A percentile compares a stretch with the other conserved stretches of the same genome.
These are phyloP conservation scores for Molanna angustata DNA, from an alignment of 2,888 invertebrate genomes.

Conservation along the genomic window DNA sequence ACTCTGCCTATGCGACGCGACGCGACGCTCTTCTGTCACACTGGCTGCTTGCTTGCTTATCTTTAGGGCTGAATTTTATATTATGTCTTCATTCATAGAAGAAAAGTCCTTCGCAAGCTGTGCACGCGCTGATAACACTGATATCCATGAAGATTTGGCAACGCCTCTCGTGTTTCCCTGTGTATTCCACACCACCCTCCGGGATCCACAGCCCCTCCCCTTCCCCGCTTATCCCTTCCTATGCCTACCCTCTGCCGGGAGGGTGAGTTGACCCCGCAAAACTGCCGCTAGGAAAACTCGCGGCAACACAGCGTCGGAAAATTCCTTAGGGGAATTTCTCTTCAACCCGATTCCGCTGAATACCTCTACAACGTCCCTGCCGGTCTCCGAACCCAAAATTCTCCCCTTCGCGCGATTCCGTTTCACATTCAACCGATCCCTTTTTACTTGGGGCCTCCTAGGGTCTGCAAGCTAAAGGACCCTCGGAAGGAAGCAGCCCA, in stretches of 20 bases:
- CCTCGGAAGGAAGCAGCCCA: too few species aligned
- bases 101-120: neutral
- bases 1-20: too few species aligned
- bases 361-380: too few species aligned
- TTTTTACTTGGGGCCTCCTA: too few species aligned
- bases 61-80: neutral
- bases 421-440: neutral
- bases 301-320: conserved; percentile 24
- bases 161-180: conserved; percentile 11
- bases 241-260: neutral
- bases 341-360: too few species aligned
- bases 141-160: conserved; percentile 14
- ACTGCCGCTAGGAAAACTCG: conserved; percentile 23
- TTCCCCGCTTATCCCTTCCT: neutral
- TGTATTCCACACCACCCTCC: conserved; percentile 11
- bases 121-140: neutral
- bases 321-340: conserved; percentile 27
- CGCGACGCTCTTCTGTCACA: neutral
- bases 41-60: neutral
- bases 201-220: neutral
- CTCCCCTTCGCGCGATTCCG: neutral
- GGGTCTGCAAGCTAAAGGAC: too few species aligned
- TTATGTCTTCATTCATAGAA: too few species aligned
- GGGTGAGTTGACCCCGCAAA: conserved; percentile 18
- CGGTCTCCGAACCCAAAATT: too few species aligned